These are phyloP conservation scores for Lipophrys pholis DNA, from an alignment of 2,113 vertebrate species.

Conservation along the genomic window DNA sequence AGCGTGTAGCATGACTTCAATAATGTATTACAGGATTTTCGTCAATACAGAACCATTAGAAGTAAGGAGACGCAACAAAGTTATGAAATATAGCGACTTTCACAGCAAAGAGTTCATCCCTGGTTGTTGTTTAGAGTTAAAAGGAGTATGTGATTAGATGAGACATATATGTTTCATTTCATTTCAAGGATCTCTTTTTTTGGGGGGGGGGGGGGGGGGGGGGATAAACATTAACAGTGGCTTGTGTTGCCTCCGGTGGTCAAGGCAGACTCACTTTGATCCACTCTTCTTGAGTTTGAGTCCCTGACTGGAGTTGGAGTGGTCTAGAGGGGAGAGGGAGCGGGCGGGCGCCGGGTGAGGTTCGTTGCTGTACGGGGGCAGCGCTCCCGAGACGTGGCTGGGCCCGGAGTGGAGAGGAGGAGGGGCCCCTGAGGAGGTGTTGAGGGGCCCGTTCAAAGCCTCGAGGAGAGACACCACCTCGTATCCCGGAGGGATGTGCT, in stretches of 20 bases:
- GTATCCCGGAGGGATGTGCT: conserved; percentile 94
- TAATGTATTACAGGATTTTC: too few species aligned
- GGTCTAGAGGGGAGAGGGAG: conserved; percentile 88
- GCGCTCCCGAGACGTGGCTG: conserved; percentile 82
- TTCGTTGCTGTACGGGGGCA: conserved; percentile 88
- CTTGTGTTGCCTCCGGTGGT: not conserved
- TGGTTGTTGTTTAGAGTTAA: too few species aligned
- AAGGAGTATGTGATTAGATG: too few species aligned
- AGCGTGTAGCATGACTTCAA: too few species aligned
- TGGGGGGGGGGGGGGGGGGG: too few species aligned
- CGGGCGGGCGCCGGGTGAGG: conserved; percentile 84
- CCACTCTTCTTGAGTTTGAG: conserved; percentile 91
- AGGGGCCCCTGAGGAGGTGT: conserved; percentile 83
- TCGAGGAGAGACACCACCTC: conserved; percentile 96
- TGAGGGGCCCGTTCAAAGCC: conserved; percentile 94
- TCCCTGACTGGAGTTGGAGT: conserved; percentile 85
- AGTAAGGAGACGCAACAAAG: too few species aligned
- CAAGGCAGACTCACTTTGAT: conserved; percentile 88
- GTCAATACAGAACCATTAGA: too few species aligned
- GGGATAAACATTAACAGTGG: too few species aligned
- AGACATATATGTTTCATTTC: too few species aligned
- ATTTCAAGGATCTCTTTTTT: too few species aligned
- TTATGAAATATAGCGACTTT: too few species aligned
- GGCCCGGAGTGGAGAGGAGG: conserved; percentile 85
- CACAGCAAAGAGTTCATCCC: too few species aligned